These are phyloP conservation scores for Diaprepes abbreviatus DNA, from an alignment of 2,888 invertebrate genomes.

Conservation along the genomic window DNA sequence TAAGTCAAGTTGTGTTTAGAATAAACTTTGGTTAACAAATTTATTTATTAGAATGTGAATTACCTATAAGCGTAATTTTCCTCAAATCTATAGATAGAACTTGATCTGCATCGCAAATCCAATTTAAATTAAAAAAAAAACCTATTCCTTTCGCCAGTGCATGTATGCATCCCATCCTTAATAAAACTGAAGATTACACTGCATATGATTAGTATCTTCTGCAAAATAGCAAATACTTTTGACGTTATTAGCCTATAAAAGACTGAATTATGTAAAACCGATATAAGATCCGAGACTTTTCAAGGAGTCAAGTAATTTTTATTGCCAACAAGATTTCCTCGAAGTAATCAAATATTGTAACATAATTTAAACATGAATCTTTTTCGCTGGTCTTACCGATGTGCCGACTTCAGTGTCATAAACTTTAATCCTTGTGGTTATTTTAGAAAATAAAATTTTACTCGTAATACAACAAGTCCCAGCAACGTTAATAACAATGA, in stretches of 20 bases:
- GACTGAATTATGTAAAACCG: conserved; percentile 43
- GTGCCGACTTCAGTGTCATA: conserved; percentile 37
- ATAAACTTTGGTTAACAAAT: too few species aligned
- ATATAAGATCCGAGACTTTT: conserved; percentile 39
- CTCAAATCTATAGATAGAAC: too few species aligned
- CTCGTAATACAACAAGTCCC: too few species aligned
- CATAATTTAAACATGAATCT: conserved; percentile 49
- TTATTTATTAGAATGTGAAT: too few species aligned
- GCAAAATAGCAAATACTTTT: conserved; percentile 31
- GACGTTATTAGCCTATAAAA: conserved; percentile 47
- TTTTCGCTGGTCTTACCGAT: conserved; percentile 19
- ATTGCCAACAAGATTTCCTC: conserved; percentile 41
- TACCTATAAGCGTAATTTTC: too few species aligned
- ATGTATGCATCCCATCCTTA: conserved; percentile 1
- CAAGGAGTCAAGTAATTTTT: conserved; percentile 46
- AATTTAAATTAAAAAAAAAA: conserved; percentile 2
- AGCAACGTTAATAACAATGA: too few species aligned
- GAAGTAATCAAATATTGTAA: conserved; percentile 47
- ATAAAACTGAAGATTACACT: conserved; percentile 28
- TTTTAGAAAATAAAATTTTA: too few species aligned
- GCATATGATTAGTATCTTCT: conserved; percentile 35
- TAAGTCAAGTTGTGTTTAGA: too few species aligned
- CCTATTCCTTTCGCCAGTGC: background rate
- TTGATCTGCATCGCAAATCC: background rate
- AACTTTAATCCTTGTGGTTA: conserved; percentile 31